Evolutionary conservation across 2,888 invertebrate species (phyloP).

Genomic region (Dryococelus australis): DNA sequence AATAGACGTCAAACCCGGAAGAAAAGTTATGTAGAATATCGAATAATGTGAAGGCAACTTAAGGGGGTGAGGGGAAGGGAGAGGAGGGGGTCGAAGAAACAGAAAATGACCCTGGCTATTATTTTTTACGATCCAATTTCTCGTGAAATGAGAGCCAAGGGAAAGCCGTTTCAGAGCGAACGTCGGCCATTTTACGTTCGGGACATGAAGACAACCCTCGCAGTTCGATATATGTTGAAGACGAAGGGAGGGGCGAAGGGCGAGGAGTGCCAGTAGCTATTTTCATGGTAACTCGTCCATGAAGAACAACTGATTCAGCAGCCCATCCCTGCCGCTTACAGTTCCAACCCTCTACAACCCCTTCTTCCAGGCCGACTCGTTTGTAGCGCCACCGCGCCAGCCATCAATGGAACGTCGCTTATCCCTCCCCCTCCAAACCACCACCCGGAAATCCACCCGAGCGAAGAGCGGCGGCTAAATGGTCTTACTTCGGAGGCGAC

Average conservation of each 20-base stretch:
- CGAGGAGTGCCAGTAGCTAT: background rate
- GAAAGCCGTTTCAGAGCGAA: background rate
- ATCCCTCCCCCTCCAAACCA: too few relatives aligned
- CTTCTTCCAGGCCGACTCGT: background rate
- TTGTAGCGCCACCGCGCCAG: too few relatives aligned
- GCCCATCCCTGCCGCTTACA: background rate
- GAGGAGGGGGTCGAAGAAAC: background rate
- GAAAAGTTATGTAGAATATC: background rate
- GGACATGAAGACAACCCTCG: background rate
- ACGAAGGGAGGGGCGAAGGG: background rate
- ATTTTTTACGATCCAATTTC: constrained; percentile 10
- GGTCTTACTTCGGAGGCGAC: background rate
- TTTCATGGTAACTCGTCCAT: background rate
- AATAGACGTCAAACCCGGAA: too few relatives aligned
- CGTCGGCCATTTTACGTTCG: background rate
- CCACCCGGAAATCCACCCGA: too few relatives aligned
- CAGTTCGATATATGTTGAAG: background rate
- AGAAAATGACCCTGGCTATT: background rate
- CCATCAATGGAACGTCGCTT: too few relatives aligned
- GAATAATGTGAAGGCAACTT: background rate
- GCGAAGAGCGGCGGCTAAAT: background rate
- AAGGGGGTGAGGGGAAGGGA: too few relatives aligned
- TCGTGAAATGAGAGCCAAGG: background rate
- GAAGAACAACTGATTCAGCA: background rate
- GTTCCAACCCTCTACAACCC: background rate